Evolutionary conservation across 2,888 invertebrate genomes (phyloP).

Genomic region (Sphecodes monilicornis): DNA sequence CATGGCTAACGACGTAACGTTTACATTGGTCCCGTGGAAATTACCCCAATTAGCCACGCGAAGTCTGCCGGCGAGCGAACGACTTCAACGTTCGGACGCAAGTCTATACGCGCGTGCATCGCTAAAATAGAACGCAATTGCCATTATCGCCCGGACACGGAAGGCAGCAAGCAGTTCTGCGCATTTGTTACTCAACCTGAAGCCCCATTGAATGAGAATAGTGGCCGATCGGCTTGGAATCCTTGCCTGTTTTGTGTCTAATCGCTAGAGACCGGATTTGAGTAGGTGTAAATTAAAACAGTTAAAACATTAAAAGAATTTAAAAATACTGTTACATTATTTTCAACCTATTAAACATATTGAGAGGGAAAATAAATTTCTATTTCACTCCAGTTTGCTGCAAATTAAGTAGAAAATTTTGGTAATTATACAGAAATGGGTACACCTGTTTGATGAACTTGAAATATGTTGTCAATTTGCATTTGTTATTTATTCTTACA

Average conservation of each 20-base stretch:
- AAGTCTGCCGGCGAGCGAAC: slow-evolving; percentile 43
- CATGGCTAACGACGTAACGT: slow-evolving; percentile 72
- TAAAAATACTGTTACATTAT: no score
- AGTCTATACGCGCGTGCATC: slow-evolving; percentile 18
- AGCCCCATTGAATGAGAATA: slow-evolving; percentile 1
- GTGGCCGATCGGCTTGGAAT: slow-evolving; percentile 7
- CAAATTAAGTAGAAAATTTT: no score
- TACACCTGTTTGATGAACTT: no score
- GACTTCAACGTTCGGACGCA: slow-evolving; percentile 26
- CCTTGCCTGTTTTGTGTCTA: background rate
- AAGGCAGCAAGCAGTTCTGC: slow-evolving; percentile 7
- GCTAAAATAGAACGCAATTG: slow-evolving; percentile 45
- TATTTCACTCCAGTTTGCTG: no score
- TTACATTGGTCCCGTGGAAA: slow-evolving; percentile 79
- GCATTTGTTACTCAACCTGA: slow-evolving; percentile 32
- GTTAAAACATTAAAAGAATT: no score
- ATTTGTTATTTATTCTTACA: no score
- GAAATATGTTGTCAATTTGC: no score
- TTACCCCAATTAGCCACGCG: slow-evolving; percentile 79
- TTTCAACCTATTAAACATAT: no score
- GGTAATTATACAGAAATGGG: no score
- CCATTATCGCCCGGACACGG: slow-evolving; percentile 41
- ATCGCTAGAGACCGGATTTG: no score
- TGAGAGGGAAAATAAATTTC: no score
- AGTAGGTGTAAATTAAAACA: no score